These are phyloP conservation scores for Pasiphila rectangulata DNA, from an alignment of 2,888 invertebrate genomes.

Conservation along the genomic window DNA sequence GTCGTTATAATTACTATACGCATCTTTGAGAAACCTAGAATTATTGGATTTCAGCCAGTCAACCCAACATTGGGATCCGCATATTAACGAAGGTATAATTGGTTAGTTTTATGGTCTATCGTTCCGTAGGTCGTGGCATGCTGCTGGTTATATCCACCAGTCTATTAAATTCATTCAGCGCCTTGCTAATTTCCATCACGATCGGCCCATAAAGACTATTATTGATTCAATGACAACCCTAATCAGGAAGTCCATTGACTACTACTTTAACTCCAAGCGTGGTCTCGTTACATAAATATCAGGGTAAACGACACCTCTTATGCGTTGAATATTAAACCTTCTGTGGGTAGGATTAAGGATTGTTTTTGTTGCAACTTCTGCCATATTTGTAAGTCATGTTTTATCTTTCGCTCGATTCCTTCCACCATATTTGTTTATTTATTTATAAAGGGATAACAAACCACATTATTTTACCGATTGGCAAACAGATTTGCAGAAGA, in stretches of 20 bases:
- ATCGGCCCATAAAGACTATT: slow-evolving; percentile 18
- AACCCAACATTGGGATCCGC: too few species aligned
- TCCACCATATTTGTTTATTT: too few species aligned
- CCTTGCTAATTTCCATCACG: slow-evolving; percentile 13
- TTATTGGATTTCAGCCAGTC: too few species aligned
- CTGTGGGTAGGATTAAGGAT: slow-evolving; percentile 6
- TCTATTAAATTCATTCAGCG: background rate
- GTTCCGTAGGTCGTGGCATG: too few species aligned
- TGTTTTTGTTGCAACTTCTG: background rate
- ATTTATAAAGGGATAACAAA: too few species aligned
- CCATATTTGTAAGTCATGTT: background rate
- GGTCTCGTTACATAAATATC: slow-evolving; percentile 31
- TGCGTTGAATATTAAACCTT: slow-evolving; percentile 30
- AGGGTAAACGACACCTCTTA: slow-evolving; percentile 30
- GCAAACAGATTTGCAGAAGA: too few species aligned
- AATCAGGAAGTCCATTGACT: slow-evolving; percentile 22
- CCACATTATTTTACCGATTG: too few species aligned
- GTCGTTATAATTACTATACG: too few species aligned
- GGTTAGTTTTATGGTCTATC: too few species aligned
- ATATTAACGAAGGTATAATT: too few species aligned
- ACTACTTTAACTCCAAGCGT: slow-evolving; percentile 22
- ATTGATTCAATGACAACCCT: slow-evolving; percentile 22
- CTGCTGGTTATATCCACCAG: background rate
- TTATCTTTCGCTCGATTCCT: background rate
- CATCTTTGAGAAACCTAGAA: too few species aligned